A percentile compares a stretch with the other conserved stretches of the same genome.
Evolutionary conservation across 2,113 vertebrate species (phyloP).

Genomic region (Podocnemis expansa): DNA sequence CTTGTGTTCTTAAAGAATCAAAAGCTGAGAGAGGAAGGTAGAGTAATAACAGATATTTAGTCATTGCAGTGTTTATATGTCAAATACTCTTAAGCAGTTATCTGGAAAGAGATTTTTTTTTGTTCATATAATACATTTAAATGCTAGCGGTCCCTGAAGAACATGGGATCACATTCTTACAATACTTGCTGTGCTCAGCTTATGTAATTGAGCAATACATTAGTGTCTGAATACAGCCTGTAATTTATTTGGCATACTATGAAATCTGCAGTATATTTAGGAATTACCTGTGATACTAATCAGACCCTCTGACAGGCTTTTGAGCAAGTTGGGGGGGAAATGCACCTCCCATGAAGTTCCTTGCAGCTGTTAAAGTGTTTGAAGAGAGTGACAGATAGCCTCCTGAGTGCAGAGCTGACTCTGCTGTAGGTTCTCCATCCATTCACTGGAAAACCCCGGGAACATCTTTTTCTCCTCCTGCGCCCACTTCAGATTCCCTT

Average conservation of each 20-base stretch:
- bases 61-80: not conserved
- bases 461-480: not conserved
- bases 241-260: not conserved
- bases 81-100: not conserved
- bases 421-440: not conserved
- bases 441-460: not conserved
- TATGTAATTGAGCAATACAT: constrained; percentile 23
- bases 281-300: not conserved
- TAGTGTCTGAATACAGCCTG: not conserved
- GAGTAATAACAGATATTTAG: not conserved
- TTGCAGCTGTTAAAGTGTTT: not conserved
- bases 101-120: not conserved
- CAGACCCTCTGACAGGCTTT: not conserved
- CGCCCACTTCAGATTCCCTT: not conserved
- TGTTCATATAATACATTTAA: not conserved
- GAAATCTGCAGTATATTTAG: not conserved
- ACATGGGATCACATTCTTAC: not conserved
- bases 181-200: not conserved
- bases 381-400: not conserved
- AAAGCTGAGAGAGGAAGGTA: not conserved
- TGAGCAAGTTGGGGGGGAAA: not conserved
- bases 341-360: not conserved
- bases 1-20: not conserved
- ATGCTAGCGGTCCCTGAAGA: not conserved
- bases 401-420: not conserved